Conservation (phyloP, 2,113 vertebrate genomes). For the Rhinoderma darwinii region DNA sequence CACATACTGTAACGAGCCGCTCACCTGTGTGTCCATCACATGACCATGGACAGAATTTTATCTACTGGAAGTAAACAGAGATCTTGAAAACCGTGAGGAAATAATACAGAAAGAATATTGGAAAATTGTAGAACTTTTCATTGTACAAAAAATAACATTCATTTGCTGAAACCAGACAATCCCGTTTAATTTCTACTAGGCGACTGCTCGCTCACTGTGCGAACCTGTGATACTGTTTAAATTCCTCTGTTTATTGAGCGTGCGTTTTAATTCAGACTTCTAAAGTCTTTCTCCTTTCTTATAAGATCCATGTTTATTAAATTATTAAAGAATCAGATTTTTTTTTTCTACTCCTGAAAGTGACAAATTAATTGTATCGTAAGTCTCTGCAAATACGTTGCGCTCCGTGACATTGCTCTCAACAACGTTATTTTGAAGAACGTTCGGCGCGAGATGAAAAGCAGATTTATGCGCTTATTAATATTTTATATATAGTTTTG, state of each 20-base stretch:
- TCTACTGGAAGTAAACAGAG: too few relatives aligned
- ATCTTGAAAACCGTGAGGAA: too few relatives aligned
- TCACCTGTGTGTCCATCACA: too few relatives aligned
- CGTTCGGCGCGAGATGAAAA: constrained; percentile 40
- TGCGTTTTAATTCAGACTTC: not conserved
- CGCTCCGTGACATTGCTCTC: constrained; percentile 32
- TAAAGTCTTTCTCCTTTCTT: not conserved
- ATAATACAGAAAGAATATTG: too few relatives aligned
- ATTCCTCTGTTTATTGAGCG: not conserved
- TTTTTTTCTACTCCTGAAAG: constrained; percentile 56
- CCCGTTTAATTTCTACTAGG: constrained; percentile 33
- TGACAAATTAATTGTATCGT: constrained; percentile 56
- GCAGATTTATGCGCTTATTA: constrained; percentile 43
- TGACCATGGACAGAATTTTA: too few relatives aligned
- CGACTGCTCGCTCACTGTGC: too few relatives aligned
- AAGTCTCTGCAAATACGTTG: constrained; percentile 62
- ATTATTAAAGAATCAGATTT: constrained; percentile 60
- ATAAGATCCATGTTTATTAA: constrained; percentile 56
- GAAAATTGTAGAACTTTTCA: too few relatives aligned
- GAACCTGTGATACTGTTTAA: not conserved
- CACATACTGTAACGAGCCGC: too few relatives aligned
- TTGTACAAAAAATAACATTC: too few relatives aligned
- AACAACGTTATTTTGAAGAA: constrained; percentile 28
- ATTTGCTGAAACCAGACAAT: too few relatives aligned
- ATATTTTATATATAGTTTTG: constrained; percentile 54